Evolutionary conservation across 2,797 vertebrate species (phyloP), one percentile per base, ranked within the genome.

Genomic region (Myotis pilosus): DNA sequence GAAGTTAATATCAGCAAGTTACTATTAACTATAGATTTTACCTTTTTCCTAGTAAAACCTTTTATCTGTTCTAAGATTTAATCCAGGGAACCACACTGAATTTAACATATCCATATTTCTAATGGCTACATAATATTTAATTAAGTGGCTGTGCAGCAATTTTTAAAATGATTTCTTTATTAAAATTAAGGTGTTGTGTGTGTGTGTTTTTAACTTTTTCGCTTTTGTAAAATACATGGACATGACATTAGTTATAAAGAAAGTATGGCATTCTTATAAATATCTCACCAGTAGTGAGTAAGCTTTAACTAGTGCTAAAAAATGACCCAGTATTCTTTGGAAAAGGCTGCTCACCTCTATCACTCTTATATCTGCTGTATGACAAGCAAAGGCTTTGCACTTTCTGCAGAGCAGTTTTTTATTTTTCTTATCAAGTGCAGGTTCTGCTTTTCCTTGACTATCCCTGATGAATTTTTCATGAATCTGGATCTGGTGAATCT

Each of bases 371-470:
- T 98, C 91, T 19, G 97, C 97, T 22, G 97, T 97, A 17, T 95
- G 94, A 94, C 98, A 98, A 2, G 89, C 98, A 53, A 97, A 97
- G 0, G 7, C 49, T 97, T 98, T 98, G 96, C 98, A 98, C 83
- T 98, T 98, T 51, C 94, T 91, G 94, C 98, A 98, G 5, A 98
- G 92, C 47, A 98, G 94, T 6, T 94, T 97, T 86, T 91, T 97
- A 49, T 97, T 98, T 38, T 96, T 71, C 57, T 91, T 75, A 41
- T 92, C 72, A 33, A 51, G 44, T 53, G 86, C 79, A 19, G 22
- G 62, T 75, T 69, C 81, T 51, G 8, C 76, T 84, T 96, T 74
- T 1, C 62, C 94, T 78, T 97, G 98, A 60, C 28, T 97, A 92
- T 98, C 98, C 87, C 96, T 94, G 85, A 97, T 89, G 2, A 19